Percentiles rank a stretch among this genome's conserved stretches.
These are phyloP conservation scores for Casuarius casuarius DNA, from an alignment of 2,113 vertebrate genomes.

Conservation along the genomic window DNA sequence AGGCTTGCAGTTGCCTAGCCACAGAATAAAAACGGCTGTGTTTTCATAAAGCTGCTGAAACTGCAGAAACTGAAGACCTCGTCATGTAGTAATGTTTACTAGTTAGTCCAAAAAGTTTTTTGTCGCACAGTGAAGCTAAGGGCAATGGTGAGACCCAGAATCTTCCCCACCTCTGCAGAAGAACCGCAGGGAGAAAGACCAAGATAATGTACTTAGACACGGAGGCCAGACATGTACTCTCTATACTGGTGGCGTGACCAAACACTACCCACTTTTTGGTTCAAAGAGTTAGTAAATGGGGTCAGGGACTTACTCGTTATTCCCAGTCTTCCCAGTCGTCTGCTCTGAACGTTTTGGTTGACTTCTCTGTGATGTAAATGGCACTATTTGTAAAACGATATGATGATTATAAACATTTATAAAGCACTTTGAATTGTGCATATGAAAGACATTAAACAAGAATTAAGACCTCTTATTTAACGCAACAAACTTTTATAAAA, in stretches of 20 bases:
- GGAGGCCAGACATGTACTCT: neutral
- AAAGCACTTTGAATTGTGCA: neutral
- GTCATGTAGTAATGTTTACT: neutral
- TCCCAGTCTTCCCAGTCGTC: neutral
- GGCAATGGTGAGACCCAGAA: neutral
- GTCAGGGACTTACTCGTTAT: conserved; percentile 6
- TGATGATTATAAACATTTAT: neutral
- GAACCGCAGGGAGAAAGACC: neutral
- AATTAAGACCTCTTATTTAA: neutral
- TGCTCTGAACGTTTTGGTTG: neutral
- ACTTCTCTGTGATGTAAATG: neutral
- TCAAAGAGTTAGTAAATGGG: conserved; percentile 1
- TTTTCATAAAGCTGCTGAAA: neutral
- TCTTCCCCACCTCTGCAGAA: neutral
- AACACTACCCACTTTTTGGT: neutral
- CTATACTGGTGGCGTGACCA: neutral
- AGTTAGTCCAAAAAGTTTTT: neutral
- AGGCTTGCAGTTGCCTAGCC: neutral
- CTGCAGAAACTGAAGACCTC: neutral
- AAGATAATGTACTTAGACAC: neutral
- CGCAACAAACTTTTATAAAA: neutral
- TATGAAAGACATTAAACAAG: neutral
- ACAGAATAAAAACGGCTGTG: neutral
- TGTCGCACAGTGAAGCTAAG: neutral
- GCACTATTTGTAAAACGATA: conserved; percentile 44